Conservation (phyloP, 30 jellyfish, hydroid and myxozoan species). For the Aurelia sp. region DNA sequence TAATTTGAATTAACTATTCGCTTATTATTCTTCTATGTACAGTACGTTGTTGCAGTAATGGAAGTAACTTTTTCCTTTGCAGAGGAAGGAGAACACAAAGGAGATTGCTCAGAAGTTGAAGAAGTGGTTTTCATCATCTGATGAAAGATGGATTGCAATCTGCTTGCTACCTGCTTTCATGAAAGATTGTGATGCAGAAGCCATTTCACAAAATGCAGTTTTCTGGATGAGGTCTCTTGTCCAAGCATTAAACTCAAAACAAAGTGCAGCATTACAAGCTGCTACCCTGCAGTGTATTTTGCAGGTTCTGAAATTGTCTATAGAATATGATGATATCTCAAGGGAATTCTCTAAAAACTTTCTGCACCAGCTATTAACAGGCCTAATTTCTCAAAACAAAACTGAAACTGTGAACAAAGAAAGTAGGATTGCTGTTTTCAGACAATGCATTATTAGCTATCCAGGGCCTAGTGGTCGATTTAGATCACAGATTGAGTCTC, state of each 20-base stretch:
- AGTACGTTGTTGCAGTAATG: too few relatives aligned
- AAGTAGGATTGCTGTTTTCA: conserved; percentile 6
- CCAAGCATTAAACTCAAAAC: conserved; percentile 32
- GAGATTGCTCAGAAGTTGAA: conserved; percentile 42
- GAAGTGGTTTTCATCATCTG: conserved; percentile 38
- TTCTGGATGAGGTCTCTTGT: conserved; percentile 57
- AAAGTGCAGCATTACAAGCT: background rate
- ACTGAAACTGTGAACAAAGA: conserved; percentile 1
- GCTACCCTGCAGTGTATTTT: conserved; percentile 11
- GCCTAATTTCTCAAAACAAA: conserved; percentile 3
- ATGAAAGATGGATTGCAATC: conserved; percentile 55
- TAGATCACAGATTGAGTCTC: conserved; percentile 47
- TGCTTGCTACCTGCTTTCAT: conserved; percentile 32
- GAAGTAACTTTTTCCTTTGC: background rate
- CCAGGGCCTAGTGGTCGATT: conserved; percentile 70
- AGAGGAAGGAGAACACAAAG: conserved; percentile 19
- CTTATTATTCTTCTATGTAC: too few relatives aligned
- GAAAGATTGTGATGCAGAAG: conserved; percentile 46
- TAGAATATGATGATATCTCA: conserved; percentile 44
- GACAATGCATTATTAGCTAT: conserved; percentile 28
- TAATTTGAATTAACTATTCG: too few relatives aligned
- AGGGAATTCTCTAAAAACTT: conserved; percentile 32
- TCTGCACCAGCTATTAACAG: conserved; percentile 44
- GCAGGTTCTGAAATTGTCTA: conserved; percentile 13
- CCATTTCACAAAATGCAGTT: conserved; percentile 20